Evolutionary conservation across 64 coral and sea anemone genomes (phyloP), one percentile per base, ranked within the genome.

Genomic region (Montipora sp.): DNA sequence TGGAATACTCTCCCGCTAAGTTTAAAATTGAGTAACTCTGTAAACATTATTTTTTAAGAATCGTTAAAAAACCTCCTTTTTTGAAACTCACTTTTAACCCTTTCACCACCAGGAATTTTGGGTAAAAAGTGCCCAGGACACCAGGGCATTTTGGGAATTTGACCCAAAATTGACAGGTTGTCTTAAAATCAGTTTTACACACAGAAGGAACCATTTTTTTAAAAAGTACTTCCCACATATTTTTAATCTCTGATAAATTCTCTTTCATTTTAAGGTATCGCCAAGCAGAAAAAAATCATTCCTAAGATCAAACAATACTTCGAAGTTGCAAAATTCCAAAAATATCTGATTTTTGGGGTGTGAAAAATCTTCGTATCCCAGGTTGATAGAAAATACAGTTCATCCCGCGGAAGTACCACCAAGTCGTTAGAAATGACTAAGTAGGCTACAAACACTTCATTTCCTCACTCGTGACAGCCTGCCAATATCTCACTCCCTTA

Each of bases 401-500:
- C 76, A 51, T 93, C 92, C 16, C 83, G 60, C 22, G 76, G 77
- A 22, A 89, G 53, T 48, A 89, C 86, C 63, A 89, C 46, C 47
- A 94, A 83, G 47, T 94, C 77, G 68, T 94, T 89, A 6, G 51
- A 51, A 78, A 94, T 94, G 3, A 94, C 89, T 14, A 89, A 51
- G 11, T 83, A 5, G 24, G 87, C 92, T 44, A 89, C 22, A 89
- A 94, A 89, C 83, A 79, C 92, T 49, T 94, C 8, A 94, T 13
- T 66, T 94, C 86, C 14, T 69, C 27, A 24, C 16, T 5, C 12
- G 87, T 58, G 48, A 75, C 51, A 11, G 68, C 43, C 13, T 51
- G 47, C 84, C 84, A 88, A 55, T 58, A 43, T 75, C 1, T 4
- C 2, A 18, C 84, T 73, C n/a, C 51, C 44, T 88, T 88, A 1